Base-by-base conservation (phyloP, 2,888 invertebrate species). In the Thymelicus lineola region DNA sequence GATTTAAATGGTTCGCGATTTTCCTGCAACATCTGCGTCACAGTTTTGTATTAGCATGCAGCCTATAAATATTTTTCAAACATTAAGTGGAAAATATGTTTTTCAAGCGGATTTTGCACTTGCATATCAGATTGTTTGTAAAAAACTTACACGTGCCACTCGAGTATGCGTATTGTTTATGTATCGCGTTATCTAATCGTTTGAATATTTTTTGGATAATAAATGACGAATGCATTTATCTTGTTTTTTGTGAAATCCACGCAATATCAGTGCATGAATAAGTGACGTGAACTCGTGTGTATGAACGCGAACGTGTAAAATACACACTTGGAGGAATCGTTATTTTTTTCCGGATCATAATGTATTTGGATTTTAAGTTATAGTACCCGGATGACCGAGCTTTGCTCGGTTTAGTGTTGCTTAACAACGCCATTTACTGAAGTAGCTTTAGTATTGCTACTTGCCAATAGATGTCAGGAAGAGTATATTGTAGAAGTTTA, bases 171-270 rank as follows among this genome's bases (percentile, higher is more conserved):
- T 79, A 28, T 80, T 82, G 80, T 82, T 78, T 66, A 50, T 28
- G 59, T 50, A 38, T 42, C n/a, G 48, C 4, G 7, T 80, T 79
- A 80, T 79, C 79, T 73, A 72, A 75, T 74, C 74, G 35, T 7
- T 35, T 15, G 46, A 60, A 59, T 38, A 73, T 60, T 61, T 59
- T 66, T 73, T 72, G 64, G 76, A 84, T 84, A 86, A 84, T 82
- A 85, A 82, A 84, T 87, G 85, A 86, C 86, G 82, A 85, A 80
- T 90, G 89, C 89, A 89, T 75, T 82, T 79, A 67, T 77, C 80
- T 55, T 55, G 55, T 50, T 17, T 50, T 50, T 48, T 48, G n/a
- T 17, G 17, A 5, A 7, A 6, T 12, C 15, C 48, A 7, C 48
- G 48, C 17, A 50, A 50, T 17, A 17, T 17, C 17, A 50, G 15